Base-by-base conservation (phyloP, 2,113 vertebrate species). In the Aphelocoma coerulescens region DNA sequence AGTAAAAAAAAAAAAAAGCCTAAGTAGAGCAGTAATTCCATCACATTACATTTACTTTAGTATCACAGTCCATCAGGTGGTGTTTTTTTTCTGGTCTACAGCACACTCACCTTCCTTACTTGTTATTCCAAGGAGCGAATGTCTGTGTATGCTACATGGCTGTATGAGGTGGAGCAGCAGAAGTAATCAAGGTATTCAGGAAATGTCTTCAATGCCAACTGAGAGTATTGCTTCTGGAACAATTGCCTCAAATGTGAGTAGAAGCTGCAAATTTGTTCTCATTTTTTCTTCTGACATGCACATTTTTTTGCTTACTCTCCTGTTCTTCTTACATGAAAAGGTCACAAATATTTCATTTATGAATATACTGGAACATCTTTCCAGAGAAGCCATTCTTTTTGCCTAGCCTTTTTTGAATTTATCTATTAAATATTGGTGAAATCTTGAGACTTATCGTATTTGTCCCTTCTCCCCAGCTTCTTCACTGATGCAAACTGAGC, bases 11-110 rank as follows among this genome's bases (percentile, higher is more conserved):
- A 33, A 23, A 24, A 58, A 41, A 41, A 41, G 13, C n/a, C 24
- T 61, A 91, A 94, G 27, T 49, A 85, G 94, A 95, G 43, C 54
- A 92, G n/a, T 89, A 72, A 81, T 95, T 97, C 91, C 26, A 18
- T 69, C 55, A 15, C 8, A 41, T 91, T 92, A 62, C 33, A 71
- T 96, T 95, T 94, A n/a, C 48, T 95, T 96, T 79, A 96, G 77
- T 94, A 85, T 83, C 75, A 88, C 44, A 78, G 66, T 88, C 43
- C 28, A 84, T 59, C 13, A 41, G 44, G 37, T 19, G 19, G 35
- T 28, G 3, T 15, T 77, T 95, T 62, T 92, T 82, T 32, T 37
- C 44, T 80, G 71, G 46, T 24, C 85, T 91, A 59, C 76, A 87
- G 44, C 30, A 73, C 33, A 32, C 16, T 89, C 32, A 33, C 59